Conservation (phyloP, 2,797 vertebrate genomes). For the Gastrophryne carolinensis region DNA sequence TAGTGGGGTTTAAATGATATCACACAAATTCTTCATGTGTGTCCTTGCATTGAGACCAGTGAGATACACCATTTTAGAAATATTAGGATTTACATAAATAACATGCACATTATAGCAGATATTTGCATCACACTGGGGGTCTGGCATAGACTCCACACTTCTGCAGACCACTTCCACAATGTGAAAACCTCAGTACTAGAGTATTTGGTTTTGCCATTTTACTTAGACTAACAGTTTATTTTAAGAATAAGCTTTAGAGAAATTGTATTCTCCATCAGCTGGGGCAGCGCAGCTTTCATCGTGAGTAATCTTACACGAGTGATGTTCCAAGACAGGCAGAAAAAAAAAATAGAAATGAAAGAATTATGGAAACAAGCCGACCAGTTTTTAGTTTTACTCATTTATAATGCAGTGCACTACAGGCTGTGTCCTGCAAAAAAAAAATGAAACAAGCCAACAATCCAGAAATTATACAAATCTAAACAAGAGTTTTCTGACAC, state of each 20-base stretch:
- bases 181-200: neutral
- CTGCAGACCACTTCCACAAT: neutral
- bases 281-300: neutral
- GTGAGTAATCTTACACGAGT: neutral
- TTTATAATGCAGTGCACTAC: constrained; percentile 9
- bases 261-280: neutral
- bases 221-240: neutral
- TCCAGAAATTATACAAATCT: constrained; percentile 37
- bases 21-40: too few relatives aligned
- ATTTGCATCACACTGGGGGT: too few relatives aligned
- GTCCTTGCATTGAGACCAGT: too few relatives aligned
- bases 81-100: too few relatives aligned
- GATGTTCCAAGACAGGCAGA: constrained; percentile 1
- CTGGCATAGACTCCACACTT: too few relatives aligned
- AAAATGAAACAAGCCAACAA: neutral
- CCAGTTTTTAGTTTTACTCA: neutral
- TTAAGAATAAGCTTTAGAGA: neutral
- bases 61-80: too few relatives aligned
- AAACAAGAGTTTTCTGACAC: constrained; percentile 30
- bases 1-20: too few relatives aligned
- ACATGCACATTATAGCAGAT: too few relatives aligned
- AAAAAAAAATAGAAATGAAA: neutral
- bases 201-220: neutral
- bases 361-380: constrained; percentile 15
- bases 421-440: neutral